Base-by-base conservation (phyloP, 2,113 vertebrate species). In the Odocoileus virginianus region DNA sequence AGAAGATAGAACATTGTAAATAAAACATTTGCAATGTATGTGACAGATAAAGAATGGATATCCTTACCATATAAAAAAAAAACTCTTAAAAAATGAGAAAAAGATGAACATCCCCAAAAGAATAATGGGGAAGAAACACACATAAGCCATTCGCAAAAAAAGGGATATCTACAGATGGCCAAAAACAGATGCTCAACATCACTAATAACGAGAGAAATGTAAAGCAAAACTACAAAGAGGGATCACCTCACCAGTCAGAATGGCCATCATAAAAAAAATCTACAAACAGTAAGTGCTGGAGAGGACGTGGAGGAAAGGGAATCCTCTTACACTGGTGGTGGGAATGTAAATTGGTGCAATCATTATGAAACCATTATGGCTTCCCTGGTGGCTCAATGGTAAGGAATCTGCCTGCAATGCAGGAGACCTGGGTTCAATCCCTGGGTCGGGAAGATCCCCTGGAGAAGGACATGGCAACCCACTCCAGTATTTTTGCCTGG, bases 31-130 rank as follows among this genome's bases (percentile, higher is more conserved):
- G 45, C 10, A 81, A 40, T 64, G 7, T 54, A 58, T 83, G 60
- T 81, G 52, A 81, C 28, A 67, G 25, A 94, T 91, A 67, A 91
- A 96, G 55, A 85, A 81, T 64, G 61, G 67, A n/a, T 50, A 74
- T 76, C 2, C 2, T 64, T 87, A 93, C 15, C 45, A 36, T 52
- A 74, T 57, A 60, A 85, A 87, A 79, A 87, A 43, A 87, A 43
- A 87, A 21, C 47, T 83, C 21, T 54, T 79, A 9, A 91, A 84
- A 76, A 89, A 58, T 74, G 81, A 86, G 71, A 93, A 87, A 89
- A 89, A 79, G 16, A 85, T 58, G 58, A 76, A 57, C 2, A 58
- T 82, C 54, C 10, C 23, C 45, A 10, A 74, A 43, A 87, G 52
- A 43, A 79, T 89, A 89, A 85, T 91, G 33, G 30, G 45, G 5